A percentile compares a stretch with the other conserved stretches of the same genome.
These are phyloP conservation scores for Microplitis demolitor DNA, from an alignment of 1,140 invertebrate genomes.

Conservation along the genomic window DNA sequence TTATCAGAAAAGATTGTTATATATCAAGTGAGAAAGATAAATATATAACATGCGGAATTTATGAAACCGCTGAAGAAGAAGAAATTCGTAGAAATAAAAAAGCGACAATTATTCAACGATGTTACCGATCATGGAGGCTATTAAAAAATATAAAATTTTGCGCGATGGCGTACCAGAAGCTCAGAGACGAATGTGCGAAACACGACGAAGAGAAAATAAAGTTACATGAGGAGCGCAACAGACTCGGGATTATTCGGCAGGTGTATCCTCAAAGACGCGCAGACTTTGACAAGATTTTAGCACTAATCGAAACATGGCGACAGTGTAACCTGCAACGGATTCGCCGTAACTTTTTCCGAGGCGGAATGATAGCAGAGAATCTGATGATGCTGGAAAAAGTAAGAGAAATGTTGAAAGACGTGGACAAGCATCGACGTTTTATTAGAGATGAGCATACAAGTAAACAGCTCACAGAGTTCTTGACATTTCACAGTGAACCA, in stretches of 20 bases:
- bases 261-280: constrained; percentile 65
- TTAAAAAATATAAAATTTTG: constrained; percentile 43
- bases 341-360: constrained; percentile 63
- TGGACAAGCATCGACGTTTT: constrained; percentile 65
- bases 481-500: constrained; percentile 68
- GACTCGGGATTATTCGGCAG: constrained; percentile 64
- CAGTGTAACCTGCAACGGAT: constrained; percentile 65
- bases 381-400: constrained; percentile 68
- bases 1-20: constrained; percentile 58
- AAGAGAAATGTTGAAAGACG: constrained; percentile 66
- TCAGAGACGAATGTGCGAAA: constrained; percentile 50
- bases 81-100: constrained; percentile 57
- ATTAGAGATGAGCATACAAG: constrained; percentile 63
- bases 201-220: constrained; percentile 49
- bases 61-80: constrained; percentile 64
- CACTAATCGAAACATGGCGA: constrained; percentile 68
- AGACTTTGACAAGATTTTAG: constrained; percentile 71
- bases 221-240: constrained; percentile 53
- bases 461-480: constrained; percentile 64
- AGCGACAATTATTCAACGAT: constrained; percentile 66
- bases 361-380: constrained; percentile 67
- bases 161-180: constrained; percentile 42
- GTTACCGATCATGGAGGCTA: constrained; percentile 59
- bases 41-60: constrained; percentile 62
- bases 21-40: constrained; percentile 65